Base-by-base conservation (phyloP, 2,113 vertebrate genomes). In the Setophaga petechia region DNA sequence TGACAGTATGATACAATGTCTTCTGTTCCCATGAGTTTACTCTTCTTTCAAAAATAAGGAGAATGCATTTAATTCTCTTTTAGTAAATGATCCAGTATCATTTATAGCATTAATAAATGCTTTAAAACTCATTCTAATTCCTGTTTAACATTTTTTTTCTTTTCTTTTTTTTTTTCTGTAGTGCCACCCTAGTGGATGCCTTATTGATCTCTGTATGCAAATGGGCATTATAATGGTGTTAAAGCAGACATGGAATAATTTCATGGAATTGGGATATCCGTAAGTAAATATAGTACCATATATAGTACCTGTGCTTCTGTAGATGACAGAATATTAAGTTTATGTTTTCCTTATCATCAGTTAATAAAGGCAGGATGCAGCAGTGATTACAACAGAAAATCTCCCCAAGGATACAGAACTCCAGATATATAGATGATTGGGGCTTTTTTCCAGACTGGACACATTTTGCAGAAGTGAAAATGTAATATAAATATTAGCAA, bases 141-240 rank as follows among this genome's bases (percentile, higher is more conserved):
- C 59, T 43, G 6, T 35, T 83, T 51, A 88, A 86, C 5, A 11
- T 68, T 73, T 52, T 84, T 63, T 63, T 88, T 84, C 59, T 54
- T 61, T 37, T 22, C 27, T 49, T 46, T 46, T 46, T 46, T 46
- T 51, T 47, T 47, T 39, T 16, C 79, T 76, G 18, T 93, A 99
- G 99, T 99, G 99, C 93, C 99, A 99, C 97, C 99, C 99, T 62
- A 99, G 99, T 67, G 99, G 99, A 97, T 99, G 99, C 97, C 99
- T 99, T 98, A 99, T 99, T 93, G 99, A 99, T 97, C 99, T 99
- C 94, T 99, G 99, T 96, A 98, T 99, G 98, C 99, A 99, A 96
- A 99, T 99, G 99, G 99, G 99, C 71, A 99, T 99, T 95, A 99
- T 99, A 97, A 99, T 99, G 99, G 98, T 99, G 97, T 98, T 99